These are phyloP conservation scores for Laterallus jamaicensis DNA, from an alignment of 2,113 vertebrate genomes.

Conservation along the genomic window DNA sequence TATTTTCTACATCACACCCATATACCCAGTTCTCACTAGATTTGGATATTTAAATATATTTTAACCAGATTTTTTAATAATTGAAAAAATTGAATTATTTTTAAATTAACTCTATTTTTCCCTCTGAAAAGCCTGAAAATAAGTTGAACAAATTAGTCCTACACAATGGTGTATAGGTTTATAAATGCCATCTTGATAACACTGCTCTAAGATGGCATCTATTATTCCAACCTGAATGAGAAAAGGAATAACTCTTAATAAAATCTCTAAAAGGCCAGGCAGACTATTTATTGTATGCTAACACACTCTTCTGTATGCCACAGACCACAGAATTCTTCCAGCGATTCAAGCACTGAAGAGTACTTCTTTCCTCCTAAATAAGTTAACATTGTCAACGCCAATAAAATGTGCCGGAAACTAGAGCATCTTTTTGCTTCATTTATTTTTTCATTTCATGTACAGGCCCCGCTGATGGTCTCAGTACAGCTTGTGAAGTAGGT, in stretches of 20 bases:
- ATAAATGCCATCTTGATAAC: background rate
- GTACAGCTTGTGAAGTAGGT: background rate
- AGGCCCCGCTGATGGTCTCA: background rate
- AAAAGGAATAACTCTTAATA: background rate
- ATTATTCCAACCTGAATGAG: background rate
- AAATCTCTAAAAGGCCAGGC: background rate
- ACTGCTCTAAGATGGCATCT: background rate
- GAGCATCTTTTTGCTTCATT: conserved; percentile 12
- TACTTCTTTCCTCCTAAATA: background rate
- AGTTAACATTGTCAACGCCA: background rate
- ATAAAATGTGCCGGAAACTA: background rate
- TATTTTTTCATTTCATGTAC: background rate
- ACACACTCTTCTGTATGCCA: background rate
- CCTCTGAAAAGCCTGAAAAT: background rate
- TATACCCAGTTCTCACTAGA: background rate
- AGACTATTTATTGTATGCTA: background rate
- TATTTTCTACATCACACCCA: background rate
- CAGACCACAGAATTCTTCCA: background rate
- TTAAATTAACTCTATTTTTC: background rate
- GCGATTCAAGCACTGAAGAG: background rate
- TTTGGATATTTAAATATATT: background rate
- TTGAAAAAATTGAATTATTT: background rate
- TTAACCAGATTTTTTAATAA: background rate
- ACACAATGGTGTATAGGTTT: background rate
- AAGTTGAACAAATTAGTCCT: background rate